Evolutionary conservation across 2,888 invertebrate genomes (phyloP).

Genomic region (Eristalis pertinax): DNA sequence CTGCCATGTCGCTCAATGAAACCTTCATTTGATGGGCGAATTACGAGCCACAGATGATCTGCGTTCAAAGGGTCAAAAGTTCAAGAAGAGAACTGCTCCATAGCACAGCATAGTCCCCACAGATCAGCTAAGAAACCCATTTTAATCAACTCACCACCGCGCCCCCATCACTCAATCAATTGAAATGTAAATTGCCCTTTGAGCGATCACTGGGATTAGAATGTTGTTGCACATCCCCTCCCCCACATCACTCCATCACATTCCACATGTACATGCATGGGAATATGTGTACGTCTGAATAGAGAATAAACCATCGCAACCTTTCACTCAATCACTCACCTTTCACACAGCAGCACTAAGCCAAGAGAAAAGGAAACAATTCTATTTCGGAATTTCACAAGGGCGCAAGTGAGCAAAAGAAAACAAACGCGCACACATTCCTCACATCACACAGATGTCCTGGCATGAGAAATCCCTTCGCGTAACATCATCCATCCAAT

Average conservation of each 20-base stretch:
- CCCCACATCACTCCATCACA: not conserved
- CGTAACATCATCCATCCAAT: constrained; percentile 67
- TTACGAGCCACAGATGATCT: no score
- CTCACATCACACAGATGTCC: constrained; percentile 38
- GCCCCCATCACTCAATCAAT: constrained; percentile 8
- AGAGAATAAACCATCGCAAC: constrained; percentile 60
- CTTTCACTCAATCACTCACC: constrained; percentile 70
- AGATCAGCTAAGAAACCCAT: not conserved
- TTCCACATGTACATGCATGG: not conserved
- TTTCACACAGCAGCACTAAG: constrained; percentile 54
- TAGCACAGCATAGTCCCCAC: no score
- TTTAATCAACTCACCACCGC: not conserved
- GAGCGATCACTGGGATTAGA: constrained; percentile 51
- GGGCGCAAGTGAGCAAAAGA: constrained; percentile 20
- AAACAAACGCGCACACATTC: constrained; percentile 50
- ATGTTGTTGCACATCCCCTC: constrained; percentile 33
- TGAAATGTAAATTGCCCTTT: constrained; percentile 41
- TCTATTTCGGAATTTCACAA: not conserved
- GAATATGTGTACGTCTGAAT: constrained; percentile 24
- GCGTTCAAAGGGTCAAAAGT: no score
- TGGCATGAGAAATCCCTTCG: constrained; percentile 58
- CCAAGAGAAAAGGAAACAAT: constrained; percentile 30
- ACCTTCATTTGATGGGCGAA: no score
- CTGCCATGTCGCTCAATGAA: no score
- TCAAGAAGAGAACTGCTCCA: no score